phyloP scores from a whole-genome alignment of 2,888 invertebrate genomes.

The Portevinia maculata region DNA sequence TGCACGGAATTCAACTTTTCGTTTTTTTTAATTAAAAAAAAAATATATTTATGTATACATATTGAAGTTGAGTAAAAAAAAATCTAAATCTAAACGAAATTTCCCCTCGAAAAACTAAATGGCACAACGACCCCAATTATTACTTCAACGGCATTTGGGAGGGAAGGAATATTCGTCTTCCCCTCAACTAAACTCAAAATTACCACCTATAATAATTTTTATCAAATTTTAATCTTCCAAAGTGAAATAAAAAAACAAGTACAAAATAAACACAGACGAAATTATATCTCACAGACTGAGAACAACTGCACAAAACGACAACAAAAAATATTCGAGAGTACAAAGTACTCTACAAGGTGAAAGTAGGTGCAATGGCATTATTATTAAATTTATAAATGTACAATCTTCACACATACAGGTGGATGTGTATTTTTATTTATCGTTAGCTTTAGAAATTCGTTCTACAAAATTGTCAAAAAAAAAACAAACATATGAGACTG shows the following conservation, averaged over 20 bases:
- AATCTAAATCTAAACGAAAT: no score
- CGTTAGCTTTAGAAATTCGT: constrained; percentile 15
- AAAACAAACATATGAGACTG: background rate
- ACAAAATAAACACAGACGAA: constrained; percentile 3
- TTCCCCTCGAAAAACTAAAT: background rate
- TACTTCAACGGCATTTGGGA: background rate
- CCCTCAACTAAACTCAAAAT: background rate
- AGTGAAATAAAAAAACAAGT: background rate
- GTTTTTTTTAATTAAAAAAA: no score
- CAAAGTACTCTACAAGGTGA: constrained; percentile 50
- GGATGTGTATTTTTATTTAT: background rate
- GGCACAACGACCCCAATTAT: constrained; percentile 11
- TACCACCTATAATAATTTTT: background rate
- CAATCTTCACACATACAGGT: constrained; percentile 1
- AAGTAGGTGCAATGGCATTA: constrained; percentile 53
- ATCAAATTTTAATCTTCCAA: no score
- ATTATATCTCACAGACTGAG: background rate
- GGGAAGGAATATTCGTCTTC: no score
- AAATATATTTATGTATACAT: no score
- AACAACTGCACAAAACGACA: constrained; percentile 6
- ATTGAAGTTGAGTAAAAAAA: no score
- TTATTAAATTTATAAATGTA: constrained; percentile 20
- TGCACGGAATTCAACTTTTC: no score
- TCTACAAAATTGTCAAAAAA: background rate
- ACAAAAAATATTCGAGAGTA: constrained; percentile 26